Evolutionary conservation across 2,888 invertebrate genomes (phyloP), one percentile per base, ranked within the genome.

Genomic region (Nasonia oneida): DNA sequence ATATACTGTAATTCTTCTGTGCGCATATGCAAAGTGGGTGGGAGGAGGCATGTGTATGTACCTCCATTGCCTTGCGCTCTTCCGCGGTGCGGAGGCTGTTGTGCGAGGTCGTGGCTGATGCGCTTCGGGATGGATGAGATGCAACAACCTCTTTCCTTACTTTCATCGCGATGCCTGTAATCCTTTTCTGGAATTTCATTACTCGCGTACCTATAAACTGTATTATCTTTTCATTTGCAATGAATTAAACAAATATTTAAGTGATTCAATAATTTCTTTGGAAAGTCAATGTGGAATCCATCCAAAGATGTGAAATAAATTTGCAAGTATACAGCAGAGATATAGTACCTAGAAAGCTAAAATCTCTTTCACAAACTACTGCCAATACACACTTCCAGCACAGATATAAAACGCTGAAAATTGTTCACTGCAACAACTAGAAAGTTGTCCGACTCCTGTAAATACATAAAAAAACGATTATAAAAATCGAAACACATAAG

Each of bases 1-100:
- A 61, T n/a, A n/a, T 18, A 61, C 57, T 61, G 57, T n/a, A 61
- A 61, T 61, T 61, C 57, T n/a, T 61, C 57, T 61, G 8, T 61
- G 57, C 6, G 18, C 5, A 5, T 3, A n/a, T 61, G 57, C 57
- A 61, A 61, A 61, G 57, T 61, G 57, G 2, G n/a, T 61, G 23
- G 57, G 57, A 61, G n/a, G 57, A 61, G 18, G 57, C n/a, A n/a
- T n/a, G n/a, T n/a, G 6, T 61, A n/a, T 1, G n/a, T n/a, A n/a
- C 0, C 57, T 61, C 23, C 10, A 61, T 61, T 61, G 1, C n/a
- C n/a, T n/a, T n/a, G 18, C 5, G n/a, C 23, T n/a, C 57, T 61
- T 61, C 57, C n/a, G 53, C 53, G 53, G 23, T 53, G 37, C 37
- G 18, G 53, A 53, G 18, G 53, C 53, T 53, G 53, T 53, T 53